A percentile compares a stretch with the other conserved stretches of the same genome.
Evolutionary conservation across 1,140 invertebrate genomes (phyloP).

Genomic region (Aphaenogaster ashmeadi): DNA sequence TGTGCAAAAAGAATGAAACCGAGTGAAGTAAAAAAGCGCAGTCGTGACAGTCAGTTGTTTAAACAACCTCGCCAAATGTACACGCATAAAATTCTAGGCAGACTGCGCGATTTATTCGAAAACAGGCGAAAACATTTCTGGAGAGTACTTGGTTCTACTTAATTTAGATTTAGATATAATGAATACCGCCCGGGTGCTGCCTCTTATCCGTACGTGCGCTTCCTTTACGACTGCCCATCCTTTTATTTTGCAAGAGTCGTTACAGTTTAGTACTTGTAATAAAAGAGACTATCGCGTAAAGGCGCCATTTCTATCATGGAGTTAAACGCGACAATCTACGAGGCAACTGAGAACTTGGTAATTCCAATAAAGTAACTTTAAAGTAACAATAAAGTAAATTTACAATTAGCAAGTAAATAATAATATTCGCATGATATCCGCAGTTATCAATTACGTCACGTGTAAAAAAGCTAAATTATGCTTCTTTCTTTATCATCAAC

Average conservation of each 20-base stretch:
- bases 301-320: slow-evolving; percentile 4
- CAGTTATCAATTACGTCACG: not conserved
- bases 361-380: not conserved
- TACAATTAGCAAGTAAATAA: not conserved
- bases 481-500: not conserved
- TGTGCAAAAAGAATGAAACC: not conserved
- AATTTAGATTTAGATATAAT: slow-evolving; percentile 33
- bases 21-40: not conserved
- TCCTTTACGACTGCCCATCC: slow-evolving; percentile 15
- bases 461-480: not conserved
- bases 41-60: slow-evolving; percentile 23
- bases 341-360: not conserved
- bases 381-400: not conserved
- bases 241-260: slow-evolving; percentile 34
- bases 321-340: slow-evolving; percentile 51
- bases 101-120: slow-evolving; percentile 24
- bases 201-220: slow-evolving; percentile 19
- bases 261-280: slow-evolving; percentile 59
- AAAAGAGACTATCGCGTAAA: slow-evolving; percentile 28
- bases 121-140: not conserved
- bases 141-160: not conserved
- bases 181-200: not conserved
- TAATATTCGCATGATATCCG: not conserved
- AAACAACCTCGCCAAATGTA: slow-evolving; percentile 26
- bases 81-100: slow-evolving; percentile 14